Conservation (phyloP, 2,113 vertebrate species). For the Euleptes europaea region DNA sequence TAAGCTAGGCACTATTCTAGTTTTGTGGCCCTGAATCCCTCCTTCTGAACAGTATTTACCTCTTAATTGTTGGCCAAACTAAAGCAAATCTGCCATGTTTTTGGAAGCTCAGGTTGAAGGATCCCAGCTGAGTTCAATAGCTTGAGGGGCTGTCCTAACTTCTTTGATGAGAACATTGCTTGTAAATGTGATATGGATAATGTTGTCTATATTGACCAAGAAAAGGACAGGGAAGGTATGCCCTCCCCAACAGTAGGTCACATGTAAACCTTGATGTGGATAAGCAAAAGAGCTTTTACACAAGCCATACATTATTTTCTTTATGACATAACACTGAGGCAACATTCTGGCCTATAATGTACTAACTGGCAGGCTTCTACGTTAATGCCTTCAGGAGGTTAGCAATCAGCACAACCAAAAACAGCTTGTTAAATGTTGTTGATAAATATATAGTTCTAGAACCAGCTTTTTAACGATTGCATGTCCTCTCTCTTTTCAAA, state of each 20-base stretch:
- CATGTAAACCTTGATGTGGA: background rate
- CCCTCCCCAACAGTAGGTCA: too few relatives aligned
- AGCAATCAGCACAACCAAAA: too few relatives aligned
- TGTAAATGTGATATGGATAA: background rate
- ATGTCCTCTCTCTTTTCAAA: slow-evolving; percentile 3
- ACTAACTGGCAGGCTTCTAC: too few relatives aligned
- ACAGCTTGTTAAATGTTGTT: too few relatives aligned
- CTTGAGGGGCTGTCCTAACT: background rate
- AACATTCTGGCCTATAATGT: background rate
- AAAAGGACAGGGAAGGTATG: too few relatives aligned
- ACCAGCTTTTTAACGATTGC: background rate
- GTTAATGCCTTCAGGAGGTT: too few relatives aligned
- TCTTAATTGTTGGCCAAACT: background rate
- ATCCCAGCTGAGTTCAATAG: too few relatives aligned
- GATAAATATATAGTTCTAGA: too few relatives aligned
- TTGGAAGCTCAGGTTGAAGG: background rate
- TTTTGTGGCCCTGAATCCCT: background rate
- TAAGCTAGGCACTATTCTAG: background rate
- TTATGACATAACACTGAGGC: background rate
- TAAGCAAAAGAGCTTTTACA: background rate
- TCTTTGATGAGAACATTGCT: background rate
- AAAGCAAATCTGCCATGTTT: background rate
- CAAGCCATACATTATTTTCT: background rate
- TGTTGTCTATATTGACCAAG: background rate
- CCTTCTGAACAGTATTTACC: background rate